A percentile compares a stretch with the other conserved stretches of the same genome.
phyloP scores from a whole-genome alignment of 2,113 vertebrate species.

The Dermatemys mawii region DNA sequence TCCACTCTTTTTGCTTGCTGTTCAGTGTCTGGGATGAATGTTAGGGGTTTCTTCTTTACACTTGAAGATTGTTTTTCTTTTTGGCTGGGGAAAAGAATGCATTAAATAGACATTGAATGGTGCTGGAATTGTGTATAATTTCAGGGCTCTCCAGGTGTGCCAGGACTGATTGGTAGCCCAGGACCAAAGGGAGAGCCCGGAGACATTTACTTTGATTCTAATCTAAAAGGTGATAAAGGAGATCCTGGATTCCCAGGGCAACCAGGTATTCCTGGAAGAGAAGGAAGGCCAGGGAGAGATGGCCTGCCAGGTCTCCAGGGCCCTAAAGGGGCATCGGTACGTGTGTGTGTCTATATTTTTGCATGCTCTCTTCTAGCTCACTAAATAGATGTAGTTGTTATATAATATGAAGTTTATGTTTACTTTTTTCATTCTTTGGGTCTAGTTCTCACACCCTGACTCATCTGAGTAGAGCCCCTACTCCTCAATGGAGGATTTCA shows the following conservation, averaged over 20 bases:
- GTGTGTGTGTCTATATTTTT: constrained; percentile 48
- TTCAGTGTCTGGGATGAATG: not conserved
- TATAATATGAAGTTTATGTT: not conserved
- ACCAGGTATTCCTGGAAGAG: constrained; percentile 83
- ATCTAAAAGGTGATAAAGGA: constrained; percentile 93
- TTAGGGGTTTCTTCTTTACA: not conserved
- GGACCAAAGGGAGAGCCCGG: constrained; percentile 93
- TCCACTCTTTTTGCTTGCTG: not conserved
- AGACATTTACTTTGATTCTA: constrained; percentile 83
- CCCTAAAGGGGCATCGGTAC: constrained; percentile 89
- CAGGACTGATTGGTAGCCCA: constrained; percentile 87
- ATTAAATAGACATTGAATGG: not conserved
- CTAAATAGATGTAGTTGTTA: not conserved
- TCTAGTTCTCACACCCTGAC: not conserved
- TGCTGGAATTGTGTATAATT: constrained; percentile 25
- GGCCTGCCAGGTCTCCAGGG: constrained; percentile 86
- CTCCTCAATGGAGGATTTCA: not conserved
- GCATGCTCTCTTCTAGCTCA: not conserved
- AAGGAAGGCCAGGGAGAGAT: constrained; percentile 87
- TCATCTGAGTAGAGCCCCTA: not conserved
- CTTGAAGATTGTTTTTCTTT: constrained; percentile 1
- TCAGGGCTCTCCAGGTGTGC: constrained; percentile 83
- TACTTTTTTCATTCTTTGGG: not conserved
- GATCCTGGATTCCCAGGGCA: constrained; percentile 82
- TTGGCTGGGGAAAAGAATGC: not conserved